phyloP scores from a whole-genome alignment of 2,113 vertebrate species.

The Zapus hudsonius region DNA sequence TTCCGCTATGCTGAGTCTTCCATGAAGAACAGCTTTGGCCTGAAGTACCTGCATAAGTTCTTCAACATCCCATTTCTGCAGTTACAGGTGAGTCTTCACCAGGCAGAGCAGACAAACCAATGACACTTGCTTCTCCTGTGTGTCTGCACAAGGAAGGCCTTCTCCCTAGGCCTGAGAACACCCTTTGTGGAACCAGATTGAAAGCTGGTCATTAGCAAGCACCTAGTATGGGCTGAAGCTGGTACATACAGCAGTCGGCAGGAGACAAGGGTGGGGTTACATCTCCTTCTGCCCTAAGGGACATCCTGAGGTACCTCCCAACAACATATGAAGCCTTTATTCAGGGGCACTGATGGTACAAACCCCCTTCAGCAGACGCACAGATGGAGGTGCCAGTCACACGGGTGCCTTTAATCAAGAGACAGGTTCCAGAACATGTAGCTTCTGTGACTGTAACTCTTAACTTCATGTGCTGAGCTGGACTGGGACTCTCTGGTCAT shows the following conservation, averaged over 20 bases:
- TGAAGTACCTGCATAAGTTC: conserved; percentile 98
- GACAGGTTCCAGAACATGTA: not conserved
- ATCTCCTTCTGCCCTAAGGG: not conserved
- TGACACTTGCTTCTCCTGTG: not conserved
- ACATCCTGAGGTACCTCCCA: not conserved
- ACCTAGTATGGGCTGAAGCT: not conserved
- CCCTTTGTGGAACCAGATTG: not conserved
- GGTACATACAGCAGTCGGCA: not conserved
- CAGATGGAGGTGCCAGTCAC: not conserved
- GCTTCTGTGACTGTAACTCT: not conserved
- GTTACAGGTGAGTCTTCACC: conserved; percentile 90
- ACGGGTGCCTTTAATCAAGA: not conserved
- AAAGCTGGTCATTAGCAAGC: not conserved
- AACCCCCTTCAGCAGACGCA: not conserved
- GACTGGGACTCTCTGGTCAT: not conserved
- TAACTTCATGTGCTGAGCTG: not conserved
- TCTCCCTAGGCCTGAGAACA: not conserved
- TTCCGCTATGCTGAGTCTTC: conserved; percentile 98
- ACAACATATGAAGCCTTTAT: not conserved
- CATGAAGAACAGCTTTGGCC: conserved; percentile 98
- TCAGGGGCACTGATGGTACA: not conserved
- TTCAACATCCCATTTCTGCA: conserved; percentile 99
- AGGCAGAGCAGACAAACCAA: not conserved
- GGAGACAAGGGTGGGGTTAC: not conserved
- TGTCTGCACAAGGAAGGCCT: not conserved